A percentile compares a stretch with the other conserved stretches of the same genome.
These are phyloP conservation scores for Rhyzopertha dominica DNA, from an alignment of 1,140 invertebrate genomes.

Conservation along the genomic window DNA sequence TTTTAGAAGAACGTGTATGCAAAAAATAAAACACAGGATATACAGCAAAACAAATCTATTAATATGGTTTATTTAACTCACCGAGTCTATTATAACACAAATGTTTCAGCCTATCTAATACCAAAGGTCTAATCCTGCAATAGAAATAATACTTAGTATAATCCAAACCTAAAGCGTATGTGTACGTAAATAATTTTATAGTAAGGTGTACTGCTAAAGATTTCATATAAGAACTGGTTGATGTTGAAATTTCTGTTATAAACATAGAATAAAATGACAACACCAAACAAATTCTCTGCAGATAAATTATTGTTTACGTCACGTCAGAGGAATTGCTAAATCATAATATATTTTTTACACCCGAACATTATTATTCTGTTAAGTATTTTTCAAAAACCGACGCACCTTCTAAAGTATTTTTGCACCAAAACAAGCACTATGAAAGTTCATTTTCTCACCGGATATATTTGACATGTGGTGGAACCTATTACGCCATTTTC, in stretches of 20 bases:
- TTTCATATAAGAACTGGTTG: neutral
- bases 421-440: constrained; percentile 5
- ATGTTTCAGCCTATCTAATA: constrained; percentile 12
- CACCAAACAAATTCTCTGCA: constrained; percentile 3
- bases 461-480: constrained; percentile 34
- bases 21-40: constrained; percentile 17
- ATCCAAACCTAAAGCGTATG: too few species aligned
- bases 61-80: constrained; percentile 16
- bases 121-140: constrained; percentile 9
- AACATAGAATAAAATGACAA: constrained; percentile 8
- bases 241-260: constrained; percentile 2
- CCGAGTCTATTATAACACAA: constrained; percentile 22
- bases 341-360: too few species aligned
- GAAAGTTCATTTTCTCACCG: constrained; percentile 25
- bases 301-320: constrained; percentile 28
- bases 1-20: constrained; percentile 25
- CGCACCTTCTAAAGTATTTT: constrained; percentile 7
- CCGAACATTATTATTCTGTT: neutral
- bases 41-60: constrained; percentile 17
- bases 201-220: neutral
- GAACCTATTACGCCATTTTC: constrained; percentile 32
- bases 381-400: constrained; percentile 1
- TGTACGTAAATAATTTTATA: too few species aligned
- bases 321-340: constrained; percentile 11
- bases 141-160: constrained; percentile 12